Base-by-base conservation (phyloP, 2,113 vertebrate genomes). In the Entomyzon cyanotis region DNA sequence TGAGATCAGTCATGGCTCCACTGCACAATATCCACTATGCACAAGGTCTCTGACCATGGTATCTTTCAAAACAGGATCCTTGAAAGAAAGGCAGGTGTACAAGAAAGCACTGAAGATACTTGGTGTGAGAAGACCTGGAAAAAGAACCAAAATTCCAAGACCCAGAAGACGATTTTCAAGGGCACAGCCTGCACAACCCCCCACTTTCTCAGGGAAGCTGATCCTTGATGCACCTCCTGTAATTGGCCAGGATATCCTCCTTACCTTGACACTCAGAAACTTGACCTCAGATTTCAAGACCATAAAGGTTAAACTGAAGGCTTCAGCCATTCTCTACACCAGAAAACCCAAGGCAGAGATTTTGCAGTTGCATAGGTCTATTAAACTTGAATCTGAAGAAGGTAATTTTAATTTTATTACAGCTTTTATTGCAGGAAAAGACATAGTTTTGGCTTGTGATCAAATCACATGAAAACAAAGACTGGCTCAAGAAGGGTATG, bases 21-120 rank as follows among this genome's bases (percentile, higher is more conserved):
- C 7, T 80, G 63, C 73, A n/a, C 33, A 52, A 10, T 6, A 37
- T 6, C 12, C 47, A 76, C 35, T 17, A 27, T 3, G 10, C 41
- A n/a, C 0, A 1, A 77, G 52, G 55, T 12, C 55, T 90, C 69
- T 92, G 56, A 92, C 28, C 58, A 8, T 3, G 9, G 39, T 35
- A 52, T 67, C 28, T 93, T 89, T 88, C 67, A 25, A 95, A 87
- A 44, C 78, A 97, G 96, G 95, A 60, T 96, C 96, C 59, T 15
- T 7, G 7, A 92, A 97, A 81, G 96, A 97, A 89, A 95, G 96
- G 60, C 39, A 41, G 25, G 90, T 97, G 33, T 97, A 97, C 52
- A 77, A 55, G 71, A 97, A 97, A 86, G 97, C 96, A 44, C 71
- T 94, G 89, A 97, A 94, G 67, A 73, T 97, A 59, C 89, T 96